These are phyloP conservation scores for Hormiphora californensis DNA, from an alignment of 37 sponge, comb jelly and placozoan species.

Conservation along the genomic window DNA sequence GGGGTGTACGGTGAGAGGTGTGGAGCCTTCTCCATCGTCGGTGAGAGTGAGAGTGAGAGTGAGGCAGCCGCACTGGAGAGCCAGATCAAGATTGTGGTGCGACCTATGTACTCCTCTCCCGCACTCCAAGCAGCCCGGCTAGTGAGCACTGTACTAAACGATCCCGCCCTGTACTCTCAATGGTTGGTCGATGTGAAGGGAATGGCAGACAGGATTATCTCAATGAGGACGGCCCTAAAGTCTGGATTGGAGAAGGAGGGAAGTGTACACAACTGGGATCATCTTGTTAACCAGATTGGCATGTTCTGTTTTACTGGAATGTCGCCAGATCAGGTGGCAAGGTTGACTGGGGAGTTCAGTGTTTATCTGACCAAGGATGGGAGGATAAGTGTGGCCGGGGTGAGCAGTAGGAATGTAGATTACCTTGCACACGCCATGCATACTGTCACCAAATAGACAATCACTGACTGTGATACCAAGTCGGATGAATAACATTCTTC, in stretches of 20 bases:
- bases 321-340: conserved; percentile 64
- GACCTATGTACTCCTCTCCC: conserved; percentile 94
- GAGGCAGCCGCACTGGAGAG: conserved; percentile 79
- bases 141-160: conserved; percentile 74
- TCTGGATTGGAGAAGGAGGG: conserved; percentile 70
- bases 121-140: conserved; percentile 83
- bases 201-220: conserved; percentile 85
- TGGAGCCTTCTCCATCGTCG: conserved; percentile 69
- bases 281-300: conserved; percentile 88
- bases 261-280: conserved; percentile 80
- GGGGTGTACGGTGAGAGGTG: conserved; percentile 94
- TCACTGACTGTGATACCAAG: no score
- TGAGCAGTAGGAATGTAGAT: conserved; percentile 79
- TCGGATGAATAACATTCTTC: neutral
- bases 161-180: conserved; percentile 65
- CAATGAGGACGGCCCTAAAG: conserved; percentile 70
- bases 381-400: conserved; percentile 78
- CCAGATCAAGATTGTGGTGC: conserved; percentile 84
- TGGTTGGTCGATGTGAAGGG: conserved; percentile 87
- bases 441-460: conserved; percentile 56
- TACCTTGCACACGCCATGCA: conserved; percentile 85
- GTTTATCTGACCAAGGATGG: conserved; percentile 96
- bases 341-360: conserved; percentile 65
- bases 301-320: conserved; percentile 95
- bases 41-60: conserved; percentile 57